Evolutionary conservation across 2,113 vertebrate genomes (phyloP).

Genomic region (Phylloscopus trochilus): DNA sequence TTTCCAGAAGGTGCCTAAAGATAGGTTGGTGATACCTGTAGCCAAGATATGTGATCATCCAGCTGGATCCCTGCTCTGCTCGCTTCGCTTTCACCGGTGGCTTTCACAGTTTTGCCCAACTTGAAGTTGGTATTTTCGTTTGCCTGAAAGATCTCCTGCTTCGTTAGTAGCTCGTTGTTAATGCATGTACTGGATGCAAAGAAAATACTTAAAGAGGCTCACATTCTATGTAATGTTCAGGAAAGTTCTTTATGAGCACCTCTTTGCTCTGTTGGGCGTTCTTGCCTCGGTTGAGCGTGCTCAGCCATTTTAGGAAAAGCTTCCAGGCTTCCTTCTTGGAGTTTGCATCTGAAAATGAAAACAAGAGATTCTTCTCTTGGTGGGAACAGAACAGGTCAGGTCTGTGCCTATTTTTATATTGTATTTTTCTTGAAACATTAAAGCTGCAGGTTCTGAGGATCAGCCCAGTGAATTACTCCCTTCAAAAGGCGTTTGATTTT

Average conservation of each 20-base stretch:
- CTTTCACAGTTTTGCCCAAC: not conserved
- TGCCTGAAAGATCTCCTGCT: not conserved
- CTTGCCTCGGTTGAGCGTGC: not conserved
- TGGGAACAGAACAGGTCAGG: not conserved
- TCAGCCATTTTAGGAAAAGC: not conserved
- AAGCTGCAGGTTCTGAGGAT: not conserved
- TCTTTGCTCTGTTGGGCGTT: not conserved
- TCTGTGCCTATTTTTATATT: not conserved
- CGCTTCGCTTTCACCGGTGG: not conserved
- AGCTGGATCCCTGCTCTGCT: not conserved
- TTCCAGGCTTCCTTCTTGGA: not conserved
- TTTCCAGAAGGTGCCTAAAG: constrained; percentile 10
- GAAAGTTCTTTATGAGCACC: not conserved
- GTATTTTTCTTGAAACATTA: not conserved
- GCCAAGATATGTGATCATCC: not conserved
- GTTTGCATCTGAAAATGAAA: not conserved
- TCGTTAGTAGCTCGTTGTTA: not conserved
- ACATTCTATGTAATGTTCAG: not conserved
- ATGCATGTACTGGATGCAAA: not conserved
- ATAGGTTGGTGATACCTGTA: not conserved
- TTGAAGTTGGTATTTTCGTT: not conserved
- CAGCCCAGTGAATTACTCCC: not conserved
- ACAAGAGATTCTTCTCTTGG: not conserved
- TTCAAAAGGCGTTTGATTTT: not conserved
- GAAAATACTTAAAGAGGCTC: not conserved